Evolutionary conservation across 2,797 vertebrate species (phyloP).

Genomic region (Poeciliopsis infans): DNA sequence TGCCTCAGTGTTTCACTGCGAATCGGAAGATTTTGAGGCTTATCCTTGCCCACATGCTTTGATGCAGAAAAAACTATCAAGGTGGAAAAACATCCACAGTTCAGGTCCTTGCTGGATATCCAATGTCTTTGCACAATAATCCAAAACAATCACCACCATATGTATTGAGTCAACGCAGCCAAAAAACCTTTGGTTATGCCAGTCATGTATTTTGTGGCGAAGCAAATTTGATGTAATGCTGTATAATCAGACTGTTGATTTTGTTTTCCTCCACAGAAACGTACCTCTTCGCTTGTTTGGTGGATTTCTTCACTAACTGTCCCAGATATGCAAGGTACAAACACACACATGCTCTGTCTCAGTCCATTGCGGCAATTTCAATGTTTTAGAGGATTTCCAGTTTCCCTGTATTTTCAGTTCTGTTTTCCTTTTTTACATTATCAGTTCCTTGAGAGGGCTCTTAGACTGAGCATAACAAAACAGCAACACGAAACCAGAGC

Average conservation of each 20-base stretch:
- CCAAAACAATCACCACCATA: neutral
- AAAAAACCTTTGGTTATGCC: neutral
- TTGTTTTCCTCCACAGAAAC: constrained; percentile 82
- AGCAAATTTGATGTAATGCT: neutral
- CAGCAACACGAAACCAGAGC: neutral
- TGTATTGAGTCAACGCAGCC: neutral
- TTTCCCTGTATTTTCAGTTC: neutral
- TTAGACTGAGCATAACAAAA: neutral
- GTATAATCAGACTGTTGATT: neutral
- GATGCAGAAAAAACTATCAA: no score
- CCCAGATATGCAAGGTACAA: constrained; percentile 92
- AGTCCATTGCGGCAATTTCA: neutral
- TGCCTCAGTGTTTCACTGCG: no score
- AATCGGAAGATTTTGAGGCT: no score
- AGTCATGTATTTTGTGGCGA: neutral
- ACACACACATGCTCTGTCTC: neutral
- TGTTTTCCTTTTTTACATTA: neutral
- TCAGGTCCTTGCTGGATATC: neutral
- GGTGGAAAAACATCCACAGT: no score
- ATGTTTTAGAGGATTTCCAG: neutral
- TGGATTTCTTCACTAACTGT: constrained; percentile 99
- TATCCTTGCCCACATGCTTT: no score
- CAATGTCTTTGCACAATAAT: neutral
- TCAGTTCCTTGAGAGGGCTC: neutral
- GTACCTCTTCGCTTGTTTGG: constrained; percentile 96